phyloP scores from a whole-genome alignment of 2,888 invertebrate genomes.

The Philereme vetulata region DNA sequence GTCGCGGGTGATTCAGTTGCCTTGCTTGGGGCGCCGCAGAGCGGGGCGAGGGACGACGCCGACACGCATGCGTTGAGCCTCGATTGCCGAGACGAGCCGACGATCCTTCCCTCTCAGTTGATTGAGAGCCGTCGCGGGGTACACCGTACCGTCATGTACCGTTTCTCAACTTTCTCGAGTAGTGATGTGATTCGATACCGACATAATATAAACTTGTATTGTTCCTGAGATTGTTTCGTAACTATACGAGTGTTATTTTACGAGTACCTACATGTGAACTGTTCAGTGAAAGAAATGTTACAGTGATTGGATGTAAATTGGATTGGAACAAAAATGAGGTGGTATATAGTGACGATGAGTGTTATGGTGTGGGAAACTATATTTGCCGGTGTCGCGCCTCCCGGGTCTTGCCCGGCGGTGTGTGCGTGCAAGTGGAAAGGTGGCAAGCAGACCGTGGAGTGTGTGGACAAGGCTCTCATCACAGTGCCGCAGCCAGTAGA shows the following conservation, averaged over 20 bases:
- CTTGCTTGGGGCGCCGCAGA: constrained; percentile 79
- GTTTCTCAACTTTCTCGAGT: constrained; percentile 80
- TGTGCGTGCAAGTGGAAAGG: constrained; percentile 97
- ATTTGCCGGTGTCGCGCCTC: constrained; percentile 74
- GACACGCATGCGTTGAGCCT: constrained; percentile 78
- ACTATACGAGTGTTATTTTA: constrained; percentile 42
- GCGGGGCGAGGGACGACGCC: constrained; percentile 76
- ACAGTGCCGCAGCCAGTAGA: constrained; percentile 94
- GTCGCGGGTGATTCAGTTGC: constrained; percentile 63
- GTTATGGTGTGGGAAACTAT: constrained; percentile 73
- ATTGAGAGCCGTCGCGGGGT: constrained; percentile 71
- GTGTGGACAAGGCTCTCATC: constrained; percentile 91
- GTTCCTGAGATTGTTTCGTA: constrained; percentile 53
- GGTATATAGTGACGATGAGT: constrained; percentile 75
- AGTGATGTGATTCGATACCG: constrained; percentile 82
- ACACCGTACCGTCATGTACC: constrained; percentile 86
- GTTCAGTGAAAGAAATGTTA: constrained; percentile 56
- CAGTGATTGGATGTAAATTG: constrained; percentile 60
- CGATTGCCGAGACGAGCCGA: constrained; percentile 70
- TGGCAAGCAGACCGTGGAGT: constrained; percentile 96
- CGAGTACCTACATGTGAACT: constrained; percentile 45
- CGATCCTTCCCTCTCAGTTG: constrained; percentile 80
- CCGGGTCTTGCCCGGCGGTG: constrained; percentile 88
- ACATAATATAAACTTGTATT: constrained; percentile 53
- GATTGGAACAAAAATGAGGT: constrained; percentile 74